phyloP scores from a whole-genome alignment of 2,113 vertebrate genomes.

The Climacteris rufus region DNA sequence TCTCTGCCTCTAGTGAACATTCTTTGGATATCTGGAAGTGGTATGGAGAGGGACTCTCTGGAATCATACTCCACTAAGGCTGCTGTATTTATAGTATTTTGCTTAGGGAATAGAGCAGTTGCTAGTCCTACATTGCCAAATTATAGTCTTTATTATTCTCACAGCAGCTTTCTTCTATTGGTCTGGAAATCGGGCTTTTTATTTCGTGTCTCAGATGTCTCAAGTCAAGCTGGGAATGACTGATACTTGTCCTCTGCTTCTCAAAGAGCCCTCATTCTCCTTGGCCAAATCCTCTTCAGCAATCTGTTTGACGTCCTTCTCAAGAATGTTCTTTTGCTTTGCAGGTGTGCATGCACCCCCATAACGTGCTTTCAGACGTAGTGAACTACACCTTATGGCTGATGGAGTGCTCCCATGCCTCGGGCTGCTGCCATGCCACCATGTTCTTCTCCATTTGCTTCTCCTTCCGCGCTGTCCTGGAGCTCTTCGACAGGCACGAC shows the following conservation, averaged over 20 bases:
- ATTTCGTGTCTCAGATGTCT: background rate
- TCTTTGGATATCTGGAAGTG: background rate
- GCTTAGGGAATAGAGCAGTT: background rate
- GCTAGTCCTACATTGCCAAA: background rate
- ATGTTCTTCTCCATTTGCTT: constrained; percentile 99
- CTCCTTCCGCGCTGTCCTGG: constrained; percentile 94
- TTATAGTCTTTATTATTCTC: background rate
- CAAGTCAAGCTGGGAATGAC: background rate
- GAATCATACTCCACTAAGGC: background rate
- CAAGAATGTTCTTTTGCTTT: constrained; percentile 21
- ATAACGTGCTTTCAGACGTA: constrained; percentile 90
- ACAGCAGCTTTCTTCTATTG: background rate
- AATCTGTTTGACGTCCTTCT: background rate
- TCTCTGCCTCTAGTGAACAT: accelerated
- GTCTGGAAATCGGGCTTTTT: background rate
- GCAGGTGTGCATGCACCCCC: constrained; percentile 95
- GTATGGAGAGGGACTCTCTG: background rate
- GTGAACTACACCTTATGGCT: constrained; percentile 97
- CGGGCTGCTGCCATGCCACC: constrained; percentile 96
- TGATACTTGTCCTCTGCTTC: background rate
- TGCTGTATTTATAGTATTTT: background rate
- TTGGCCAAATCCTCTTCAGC: background rate
- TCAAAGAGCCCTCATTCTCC: background rate
- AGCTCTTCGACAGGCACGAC: constrained; percentile 96
- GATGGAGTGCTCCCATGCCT: constrained; percentile 98